phyloP scores from a whole-genome alignment of 2,797 vertebrate genomes.

The Rhinoraja longicauda region DNA sequence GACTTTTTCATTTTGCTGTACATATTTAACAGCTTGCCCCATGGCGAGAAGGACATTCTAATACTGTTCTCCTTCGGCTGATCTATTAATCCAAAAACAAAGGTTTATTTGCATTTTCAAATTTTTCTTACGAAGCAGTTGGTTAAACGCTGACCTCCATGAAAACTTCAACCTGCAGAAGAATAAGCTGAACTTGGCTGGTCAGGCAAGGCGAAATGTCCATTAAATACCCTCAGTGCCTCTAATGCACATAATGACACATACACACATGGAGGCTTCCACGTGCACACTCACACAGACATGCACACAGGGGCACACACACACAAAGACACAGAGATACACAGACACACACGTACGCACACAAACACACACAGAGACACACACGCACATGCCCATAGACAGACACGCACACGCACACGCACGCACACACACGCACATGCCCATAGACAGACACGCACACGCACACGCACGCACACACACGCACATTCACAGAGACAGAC shows the following conservation, averaged over 20 bases:
- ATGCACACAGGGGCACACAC: too few relatives aligned
- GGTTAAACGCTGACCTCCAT: background rate
- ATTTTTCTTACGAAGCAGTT: background rate
- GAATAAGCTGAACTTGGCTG: background rate
- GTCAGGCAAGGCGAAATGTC: background rate
- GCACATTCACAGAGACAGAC: too few relatives aligned
- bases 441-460: too few relatives aligned
- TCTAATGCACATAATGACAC: background rate
- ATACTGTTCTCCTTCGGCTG: conserved; percentile 19
- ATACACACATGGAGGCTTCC: background rate
- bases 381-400: too few relatives aligned
- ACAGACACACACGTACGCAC: too few relatives aligned
- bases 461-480: too few relatives aligned
- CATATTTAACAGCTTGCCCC: conserved; percentile 46
- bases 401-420: too few relatives aligned
- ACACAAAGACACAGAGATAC: too few relatives aligned
- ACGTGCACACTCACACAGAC: too few relatives aligned
- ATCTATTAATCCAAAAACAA: conserved; percentile 17
- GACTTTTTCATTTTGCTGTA: conserved; percentile 46
- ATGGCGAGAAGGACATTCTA: conserved; percentile 41
- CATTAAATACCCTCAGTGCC: too few relatives aligned
- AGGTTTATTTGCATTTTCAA: background rate
- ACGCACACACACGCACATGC: too few relatives aligned
- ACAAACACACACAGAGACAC: too few relatives aligned
- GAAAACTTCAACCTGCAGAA: background rate